A percentile compares a stretch with the other conserved stretches of the same genome.
Conservation (phyloP, 1,140 invertebrate genomes). For the Thrips palmi region DNA sequence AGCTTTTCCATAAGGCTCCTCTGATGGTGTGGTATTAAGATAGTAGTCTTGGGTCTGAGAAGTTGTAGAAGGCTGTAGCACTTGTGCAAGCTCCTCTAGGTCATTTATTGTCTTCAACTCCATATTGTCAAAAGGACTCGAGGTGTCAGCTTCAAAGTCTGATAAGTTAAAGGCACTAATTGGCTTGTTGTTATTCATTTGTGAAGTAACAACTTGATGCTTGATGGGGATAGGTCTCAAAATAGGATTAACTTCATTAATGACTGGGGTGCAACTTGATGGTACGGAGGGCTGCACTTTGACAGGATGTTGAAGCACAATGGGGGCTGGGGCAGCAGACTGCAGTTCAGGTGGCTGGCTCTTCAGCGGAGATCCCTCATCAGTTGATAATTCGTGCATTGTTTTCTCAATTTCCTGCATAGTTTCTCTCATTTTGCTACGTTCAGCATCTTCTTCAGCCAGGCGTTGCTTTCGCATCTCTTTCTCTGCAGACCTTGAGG, state of each 20-base stretch:
- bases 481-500: conserved; percentile 34
- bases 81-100: conserved; percentile 65
- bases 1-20: conserved; percentile 5
- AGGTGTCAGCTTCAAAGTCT: conserved; percentile 76
- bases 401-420: no score
- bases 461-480: conserved; percentile 35
- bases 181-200: neutral
- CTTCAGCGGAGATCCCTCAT: no score
- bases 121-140: conserved; percentile 78
- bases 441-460: conserved; percentile 22
- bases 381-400: no score
- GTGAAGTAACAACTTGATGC: conserved; percentile 19
- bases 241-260: conserved; percentile 3
- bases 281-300: no score
- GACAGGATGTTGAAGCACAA: no score
- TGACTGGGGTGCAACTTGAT: neutral
- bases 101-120: conserved; percentile 81
- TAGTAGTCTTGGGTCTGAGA: neutral
- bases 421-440: conserved; percentile 25
- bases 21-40: neutral
- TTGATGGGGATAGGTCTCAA: conserved; percentile 21
- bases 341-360: no score
- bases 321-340: no score
- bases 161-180: conserved; percentile 42
- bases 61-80: conserved; percentile 27